Percentiles rank a stretch among this genome's conserved stretches.
These are phyloP conservation scores for Danio tinwini DNA, from an alignment of 2,797 vertebrate genomes.

Conservation along the genomic window DNA sequence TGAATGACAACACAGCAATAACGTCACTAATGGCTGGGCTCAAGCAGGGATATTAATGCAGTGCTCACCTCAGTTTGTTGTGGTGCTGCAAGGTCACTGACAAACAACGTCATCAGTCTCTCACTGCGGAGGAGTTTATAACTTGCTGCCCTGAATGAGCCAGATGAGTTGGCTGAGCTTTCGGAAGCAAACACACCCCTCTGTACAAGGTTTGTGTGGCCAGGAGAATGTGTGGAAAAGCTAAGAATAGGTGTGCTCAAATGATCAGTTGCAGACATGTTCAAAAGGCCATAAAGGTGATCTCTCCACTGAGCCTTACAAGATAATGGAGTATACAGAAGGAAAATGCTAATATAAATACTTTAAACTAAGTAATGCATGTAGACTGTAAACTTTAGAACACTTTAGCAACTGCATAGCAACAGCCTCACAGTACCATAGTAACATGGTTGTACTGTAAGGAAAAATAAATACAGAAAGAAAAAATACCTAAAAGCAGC, in stretches of 20 bases:
- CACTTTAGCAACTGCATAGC: background rate
- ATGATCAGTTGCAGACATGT: slow-evolving; percentile 22
- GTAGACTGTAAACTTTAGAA: background rate
- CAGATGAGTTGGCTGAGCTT: slow-evolving; percentile 20
- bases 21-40: slow-evolving; percentile 41
- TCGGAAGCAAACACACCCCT: background rate
- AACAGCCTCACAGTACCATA: background rate
- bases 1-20: slow-evolving; percentile 12
- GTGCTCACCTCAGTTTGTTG: slow-evolving; percentile 49
- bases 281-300: slow-evolving; percentile 12
- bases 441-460: background rate
- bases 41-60: slow-evolving; percentile 34
- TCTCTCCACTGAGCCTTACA: slow-evolving; percentile 12
- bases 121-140: slow-evolving; percentile 32
- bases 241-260: slow-evolving; percentile 8
- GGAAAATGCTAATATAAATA: too few relatives aligned
- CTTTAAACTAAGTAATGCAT: too few relatives aligned
- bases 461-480: too few relatives aligned
- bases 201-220: slow-evolving; percentile 6
- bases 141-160: slow-evolving; percentile 29
- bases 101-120: slow-evolving; percentile 30
- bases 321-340: background rate
- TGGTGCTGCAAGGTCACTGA: slow-evolving; percentile 41
- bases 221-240: slow-evolving; percentile 20
- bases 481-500: too few relatives aligned